phyloP scores from a whole-genome alignment of 1,140 invertebrate genomes.

The Phenacoccus solenopsis region DNA sequence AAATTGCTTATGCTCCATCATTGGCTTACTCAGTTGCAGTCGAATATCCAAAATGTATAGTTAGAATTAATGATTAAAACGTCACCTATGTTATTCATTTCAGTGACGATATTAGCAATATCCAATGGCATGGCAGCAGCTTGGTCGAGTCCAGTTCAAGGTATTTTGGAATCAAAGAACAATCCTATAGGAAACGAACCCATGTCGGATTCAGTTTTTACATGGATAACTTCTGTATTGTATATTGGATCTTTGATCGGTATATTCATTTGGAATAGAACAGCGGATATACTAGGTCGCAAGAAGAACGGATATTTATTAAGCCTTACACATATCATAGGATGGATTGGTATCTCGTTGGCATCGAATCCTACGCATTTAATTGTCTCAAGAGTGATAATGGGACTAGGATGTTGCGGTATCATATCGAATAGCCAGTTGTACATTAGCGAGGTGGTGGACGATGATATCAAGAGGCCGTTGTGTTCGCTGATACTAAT shows the following conservation, averaged over 20 bases:
- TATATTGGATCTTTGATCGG: conserved; percentile 62
- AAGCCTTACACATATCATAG: conserved; percentile 55
- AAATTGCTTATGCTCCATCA: too few species aligned
- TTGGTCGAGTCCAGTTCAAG: background rate
- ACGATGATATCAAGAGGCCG: conserved; percentile 60
- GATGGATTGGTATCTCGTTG: conserved; percentile 59
- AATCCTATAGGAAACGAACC: background rate
- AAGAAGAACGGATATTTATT: conserved; percentile 55
- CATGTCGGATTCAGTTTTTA: conserved; percentile 37
- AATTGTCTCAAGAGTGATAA: conserved; percentile 60
- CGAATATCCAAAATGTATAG: too few species aligned
- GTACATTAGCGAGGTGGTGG: conserved; percentile 76
- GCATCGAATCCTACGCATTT: conserved; percentile 45
- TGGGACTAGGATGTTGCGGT: conserved; percentile 58
- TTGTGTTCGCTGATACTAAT: conserved; percentile 73
- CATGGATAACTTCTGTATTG: conserved; percentile 61
- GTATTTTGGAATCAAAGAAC: background rate
- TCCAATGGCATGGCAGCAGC: background rate
- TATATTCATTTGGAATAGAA: conserved; percentile 51
- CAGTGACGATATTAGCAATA: background rate
- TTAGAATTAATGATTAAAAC: too few species aligned
- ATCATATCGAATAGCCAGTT: conserved; percentile 68
- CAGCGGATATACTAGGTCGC: conserved; percentile 62
- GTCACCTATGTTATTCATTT: too few species aligned
- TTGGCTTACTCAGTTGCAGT: too few species aligned